These are phyloP conservation scores for Colinus virginianus DNA, from an alignment of 2,113 vertebrate genomes.

Conservation along the genomic window DNA sequence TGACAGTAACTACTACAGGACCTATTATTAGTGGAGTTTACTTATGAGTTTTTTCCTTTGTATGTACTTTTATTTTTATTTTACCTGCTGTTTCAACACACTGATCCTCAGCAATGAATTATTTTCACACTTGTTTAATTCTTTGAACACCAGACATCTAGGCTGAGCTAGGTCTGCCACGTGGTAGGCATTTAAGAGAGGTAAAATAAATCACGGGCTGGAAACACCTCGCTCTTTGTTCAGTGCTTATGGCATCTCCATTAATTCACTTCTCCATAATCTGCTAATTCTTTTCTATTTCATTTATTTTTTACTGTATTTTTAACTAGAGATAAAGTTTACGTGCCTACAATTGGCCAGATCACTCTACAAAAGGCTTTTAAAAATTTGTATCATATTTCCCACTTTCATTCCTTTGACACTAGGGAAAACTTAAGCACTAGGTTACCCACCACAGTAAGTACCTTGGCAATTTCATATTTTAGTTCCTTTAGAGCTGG, in stretches of 20 bases:
- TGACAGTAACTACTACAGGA: not conserved
- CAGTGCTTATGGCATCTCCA: not conserved
- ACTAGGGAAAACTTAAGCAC: constrained; percentile 18
- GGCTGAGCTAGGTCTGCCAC: not conserved
- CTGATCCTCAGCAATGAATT: not conserved
- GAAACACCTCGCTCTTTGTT: not conserved
- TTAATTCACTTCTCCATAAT: not conserved
- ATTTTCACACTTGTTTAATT: not conserved
- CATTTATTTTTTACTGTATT: not conserved
- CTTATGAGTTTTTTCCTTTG: not conserved
- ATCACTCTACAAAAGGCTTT: not conserved
- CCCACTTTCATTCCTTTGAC: not conserved
- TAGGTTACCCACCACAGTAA: constrained; percentile 23
- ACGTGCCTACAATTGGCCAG: not conserved
- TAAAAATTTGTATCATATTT: not conserved
- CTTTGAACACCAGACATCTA: not conserved
- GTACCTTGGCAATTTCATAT: constrained; percentile 49
- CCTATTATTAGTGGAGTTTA: not conserved
- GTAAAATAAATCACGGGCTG: not conserved
- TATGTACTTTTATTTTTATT: not conserved
- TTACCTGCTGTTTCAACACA: not conserved
- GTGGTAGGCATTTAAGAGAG: not conserved
- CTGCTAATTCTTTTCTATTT: not conserved
- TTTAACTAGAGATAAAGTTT: not conserved
- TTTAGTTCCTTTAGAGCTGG: constrained; percentile 22